These are phyloP conservation scores for Drosophila neotestacea DNA, from an alignment of 2,888 invertebrate genomes.

Conservation along the genomic window DNA sequence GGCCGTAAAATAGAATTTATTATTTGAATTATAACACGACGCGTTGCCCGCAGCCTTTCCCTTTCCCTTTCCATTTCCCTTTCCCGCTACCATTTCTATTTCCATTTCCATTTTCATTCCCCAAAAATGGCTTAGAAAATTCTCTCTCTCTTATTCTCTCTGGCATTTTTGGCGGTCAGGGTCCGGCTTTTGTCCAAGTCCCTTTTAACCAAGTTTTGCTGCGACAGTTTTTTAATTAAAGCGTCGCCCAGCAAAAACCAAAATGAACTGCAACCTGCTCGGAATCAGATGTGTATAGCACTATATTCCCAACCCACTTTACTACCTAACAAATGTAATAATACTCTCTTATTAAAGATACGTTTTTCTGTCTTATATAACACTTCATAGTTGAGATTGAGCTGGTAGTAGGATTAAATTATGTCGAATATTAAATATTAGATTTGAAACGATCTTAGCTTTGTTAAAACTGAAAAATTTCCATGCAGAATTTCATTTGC, in stretches of 20 bases:
- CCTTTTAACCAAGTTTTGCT: conserved; percentile 24
- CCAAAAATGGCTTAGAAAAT: conserved; percentile 30
- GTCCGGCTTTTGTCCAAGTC: conserved; percentile 35
- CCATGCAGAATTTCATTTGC: too few species aligned
- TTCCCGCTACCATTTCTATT: background rate
- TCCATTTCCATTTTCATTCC: background rate
- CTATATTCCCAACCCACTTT: background rate
- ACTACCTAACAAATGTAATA: background rate
- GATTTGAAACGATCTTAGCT: too few species aligned
- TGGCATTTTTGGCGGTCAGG: conserved; percentile 49
- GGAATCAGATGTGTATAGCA: conserved; percentile 10
- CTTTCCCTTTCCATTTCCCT: conserved; percentile 10
- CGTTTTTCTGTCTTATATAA: background rate
- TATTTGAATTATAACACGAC: conserved; percentile 63
- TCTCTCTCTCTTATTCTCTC: background rate
- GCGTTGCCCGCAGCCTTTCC: conserved; percentile 37
- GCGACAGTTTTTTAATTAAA: conserved; percentile 61
- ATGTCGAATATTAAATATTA: background rate
- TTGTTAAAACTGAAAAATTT: too few species aligned
- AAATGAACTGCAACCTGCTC: conserved; percentile 20
- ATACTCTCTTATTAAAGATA: conserved; percentile 1
- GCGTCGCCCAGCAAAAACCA: conserved; percentile 19
- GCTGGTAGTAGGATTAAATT: background rate
- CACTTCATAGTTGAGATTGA: background rate
- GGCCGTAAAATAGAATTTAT: conserved; percentile 76